Evolutionary conservation across 2,113 vertebrate species (phyloP), one percentile per base, ranked within the genome.

Genomic region (Oncorhynchus tshawytscha): DNA sequence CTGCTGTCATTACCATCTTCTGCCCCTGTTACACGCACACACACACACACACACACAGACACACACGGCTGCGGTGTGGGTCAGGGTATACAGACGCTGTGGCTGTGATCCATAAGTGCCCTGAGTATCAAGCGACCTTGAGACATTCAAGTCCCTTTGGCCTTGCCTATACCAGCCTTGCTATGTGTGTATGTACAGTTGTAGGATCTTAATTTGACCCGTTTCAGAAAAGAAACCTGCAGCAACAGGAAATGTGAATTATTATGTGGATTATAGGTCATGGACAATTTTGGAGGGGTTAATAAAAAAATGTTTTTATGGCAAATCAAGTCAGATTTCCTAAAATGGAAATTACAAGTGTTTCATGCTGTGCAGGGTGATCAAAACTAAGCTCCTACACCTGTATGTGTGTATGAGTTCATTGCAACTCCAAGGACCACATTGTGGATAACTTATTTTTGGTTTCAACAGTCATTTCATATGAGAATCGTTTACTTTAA

Each of bases 1-100:
- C 78, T 85, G 90, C 85, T 89, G 92, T 89, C 92, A 91, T 93
- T 93, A 93, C 91, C 87, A 91, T 95, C 91, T 92, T 75, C 78
- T 59, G 25, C 75, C 73, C 88, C 83, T 86, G 66, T 80, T 80
- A 75, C 86, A 62, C 71, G 24, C 49, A 24, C 69, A 66, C 70
- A 81, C 81, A 45, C 39, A 45, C 39, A 45, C 39, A 45, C 39
- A 45, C 39, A 45, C 39, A 45, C 9, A n/a, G n/a, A n/a, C n/a
- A n/a, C n/a, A 45, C 9, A 45, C 73, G 76, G 73, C 45, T 82
- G 74, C 88, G 51, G 16, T 89, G 92, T 87, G 88, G 83, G 83
- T 82, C 84, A 73, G 81, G 73, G 76, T 86, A 86, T 82, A 82
- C 80, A 84, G 85, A 87, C 82, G 39, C 39, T 45, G 39, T 45